Base-by-base conservation (phyloP, 2,113 vertebrate genomes). In the Cavia aperea region DNA sequence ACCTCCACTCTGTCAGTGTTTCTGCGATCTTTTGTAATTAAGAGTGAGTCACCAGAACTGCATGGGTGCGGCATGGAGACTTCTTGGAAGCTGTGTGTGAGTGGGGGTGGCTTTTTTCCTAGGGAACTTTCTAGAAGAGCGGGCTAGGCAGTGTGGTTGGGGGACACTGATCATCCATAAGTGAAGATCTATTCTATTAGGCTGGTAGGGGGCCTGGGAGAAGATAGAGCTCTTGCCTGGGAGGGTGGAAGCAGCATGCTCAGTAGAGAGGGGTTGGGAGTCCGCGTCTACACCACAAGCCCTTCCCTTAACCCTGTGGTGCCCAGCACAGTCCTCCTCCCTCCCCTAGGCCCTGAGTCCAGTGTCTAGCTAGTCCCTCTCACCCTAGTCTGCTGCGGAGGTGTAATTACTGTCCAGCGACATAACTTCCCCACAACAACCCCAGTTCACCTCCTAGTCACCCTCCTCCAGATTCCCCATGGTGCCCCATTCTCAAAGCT, bases 101-200 rank as follows among this genome's bases (percentile, higher is more conserved):
- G 23, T 83, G 19, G 10, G 31, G 56, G 51, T 65, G 39, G 13
- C 23, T 78, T 86, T 49, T 82, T 68, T 93, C 62, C n/a, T 83
- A 56, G 75, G 62, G 66, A 36, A 49, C 49, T 51, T 24, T 33
- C 11, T 12, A 75, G 63, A 31, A 63, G 7, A 39, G 46, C 26
- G 70, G 24, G 0, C 31, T 66, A 16, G 29, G 7, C 29, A n/a
- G 49, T 51, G 26, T 36, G 36, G 46, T 36, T 88, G 12, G 19
- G 24, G 31, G 12, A 68, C 24, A 3, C 65, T 16, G 62, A 31
- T 13, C 5, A 86, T 15, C 33, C 70, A 14, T n/a, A 65, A 56
- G 21, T 86, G 43, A 78, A 36, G 24, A 36, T 73, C 29, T 88
- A 94, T 91, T 87, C 70, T 33, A 24, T 81, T 58, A 46, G 66